A percentile compares a stretch with the other conserved stretches of the same genome.
Conservation (phyloP, 1,140 invertebrate species). For the Aleiodes sp. region DNA sequence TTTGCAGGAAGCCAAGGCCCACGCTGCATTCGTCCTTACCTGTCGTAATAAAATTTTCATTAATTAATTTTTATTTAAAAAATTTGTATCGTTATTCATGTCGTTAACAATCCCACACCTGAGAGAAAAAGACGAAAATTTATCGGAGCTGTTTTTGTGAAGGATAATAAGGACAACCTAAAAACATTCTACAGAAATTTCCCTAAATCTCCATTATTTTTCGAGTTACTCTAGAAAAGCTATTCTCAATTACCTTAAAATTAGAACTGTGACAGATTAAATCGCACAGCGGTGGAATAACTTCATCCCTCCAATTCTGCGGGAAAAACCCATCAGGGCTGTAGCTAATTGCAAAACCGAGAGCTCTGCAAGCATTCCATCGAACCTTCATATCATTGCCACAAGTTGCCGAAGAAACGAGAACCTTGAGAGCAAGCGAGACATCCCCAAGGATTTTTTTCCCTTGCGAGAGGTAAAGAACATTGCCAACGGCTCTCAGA, state of each 20-base stretch:
- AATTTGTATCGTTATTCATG: too few relatives aligned
- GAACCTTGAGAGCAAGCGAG: constrained; percentile 63
- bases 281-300: constrained; percentile 65
- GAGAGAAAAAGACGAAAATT: too few relatives aligned
- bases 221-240: too few relatives aligned
- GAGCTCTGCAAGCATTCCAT: constrained; percentile 91
- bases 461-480: constrained; percentile 73
- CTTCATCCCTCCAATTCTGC: constrained; percentile 60
- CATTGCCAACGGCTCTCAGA: constrained; percentile 81
- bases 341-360: constrained; percentile 71
- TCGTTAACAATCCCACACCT: too few relatives aligned
- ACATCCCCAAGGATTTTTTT: constrained; percentile 66
- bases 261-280: constrained; percentile 70
- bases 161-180: too few relatives aligned
- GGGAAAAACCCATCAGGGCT: constrained; percentile 56
- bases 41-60: neutral
- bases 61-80: too few relatives aligned
- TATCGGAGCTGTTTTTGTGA: too few relatives aligned
- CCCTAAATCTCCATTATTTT: neutral
- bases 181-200: neutral
- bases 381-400: constrained; percentile 85
- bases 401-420: constrained; percentile 74
- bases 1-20: constrained; percentile 73
- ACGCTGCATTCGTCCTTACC: constrained; percentile 82
- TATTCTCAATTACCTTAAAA: constrained; percentile 69